phyloP scores from a whole-genome alignment of 2,888 invertebrate genomes.

The Melanophora roralis region DNA sequence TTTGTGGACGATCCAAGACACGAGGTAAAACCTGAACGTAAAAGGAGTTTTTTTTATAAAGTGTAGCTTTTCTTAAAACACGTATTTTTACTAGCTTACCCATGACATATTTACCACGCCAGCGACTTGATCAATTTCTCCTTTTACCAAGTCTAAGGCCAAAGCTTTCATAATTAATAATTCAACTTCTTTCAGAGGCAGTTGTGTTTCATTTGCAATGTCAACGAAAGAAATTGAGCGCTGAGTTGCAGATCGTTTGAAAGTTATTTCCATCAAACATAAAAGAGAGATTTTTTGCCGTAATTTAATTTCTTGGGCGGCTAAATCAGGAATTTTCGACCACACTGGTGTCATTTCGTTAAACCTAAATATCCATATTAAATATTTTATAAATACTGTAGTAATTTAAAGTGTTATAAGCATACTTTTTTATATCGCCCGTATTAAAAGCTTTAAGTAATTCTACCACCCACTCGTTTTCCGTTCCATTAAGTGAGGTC shows the following conservation, averaged over 20 bases:
- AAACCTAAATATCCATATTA: conserved; percentile 77
- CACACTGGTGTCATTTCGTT: conserved; percentile 83
- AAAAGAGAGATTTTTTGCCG: conserved; percentile 95
- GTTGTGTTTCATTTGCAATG: conserved; percentile 90
- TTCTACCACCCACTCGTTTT: conserved; percentile 91
- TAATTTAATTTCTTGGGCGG: conserved; percentile 87
- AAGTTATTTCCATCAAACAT: conserved; percentile 98
- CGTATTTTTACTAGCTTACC: conserved; percentile 75
- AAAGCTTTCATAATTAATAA: conserved; percentile 98
- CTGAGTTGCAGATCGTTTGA: conserved; percentile 93
- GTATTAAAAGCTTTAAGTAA: conserved; percentile 91
- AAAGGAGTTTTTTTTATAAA: neutral
- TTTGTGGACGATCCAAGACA: conserved; percentile 80
- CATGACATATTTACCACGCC: conserved; percentile 84
- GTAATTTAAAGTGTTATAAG: neutral
- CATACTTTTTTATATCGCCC: conserved; percentile 85
- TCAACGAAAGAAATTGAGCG: conserved; percentile 92
- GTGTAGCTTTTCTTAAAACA: too few relatives aligned
- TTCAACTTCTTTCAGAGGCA: conserved; percentile 93
- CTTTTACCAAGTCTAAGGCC: conserved; percentile 94
- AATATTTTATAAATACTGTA: neutral
- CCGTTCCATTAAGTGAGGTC: conserved; percentile 87
- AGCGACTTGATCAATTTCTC: conserved; percentile 94
- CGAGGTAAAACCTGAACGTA: conserved; percentile 81
- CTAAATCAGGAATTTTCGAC: conserved; percentile 89